Evolutionary conservation across 2,888 invertebrate genomes (phyloP).

Genomic region (Operophtera brumata): DNA sequence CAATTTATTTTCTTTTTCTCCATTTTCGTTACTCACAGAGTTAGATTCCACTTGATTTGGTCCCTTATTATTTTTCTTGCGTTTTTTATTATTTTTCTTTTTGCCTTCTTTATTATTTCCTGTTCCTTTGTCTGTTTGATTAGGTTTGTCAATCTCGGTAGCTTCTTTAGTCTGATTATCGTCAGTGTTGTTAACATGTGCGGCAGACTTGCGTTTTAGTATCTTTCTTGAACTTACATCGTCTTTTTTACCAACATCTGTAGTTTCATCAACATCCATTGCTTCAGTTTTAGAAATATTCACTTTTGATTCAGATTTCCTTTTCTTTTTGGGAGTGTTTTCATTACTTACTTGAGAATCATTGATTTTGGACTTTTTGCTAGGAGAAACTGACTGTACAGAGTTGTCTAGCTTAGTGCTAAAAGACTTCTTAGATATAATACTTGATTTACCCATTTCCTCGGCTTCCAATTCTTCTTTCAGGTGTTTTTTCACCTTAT

Average conservation of each 20-base stretch:
- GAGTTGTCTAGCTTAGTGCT: slow-evolving; percentile 31
- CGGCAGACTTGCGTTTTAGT: slow-evolving; percentile 31
- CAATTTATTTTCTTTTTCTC: slow-evolving; percentile 2
- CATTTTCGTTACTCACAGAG: slow-evolving; percentile 4
- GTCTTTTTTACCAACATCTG: slow-evolving; percentile 2
- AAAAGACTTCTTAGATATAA: slow-evolving; percentile 26
- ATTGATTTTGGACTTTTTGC: slow-evolving; percentile 25
- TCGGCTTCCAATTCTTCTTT: slow-evolving; percentile 56
- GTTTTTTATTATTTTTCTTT: slow-evolving; percentile 19
- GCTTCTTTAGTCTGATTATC: slow-evolving; percentile 18
- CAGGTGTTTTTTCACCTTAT: slow-evolving; percentile 71
- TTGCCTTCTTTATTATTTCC: background rate
- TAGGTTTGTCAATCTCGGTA: background rate
- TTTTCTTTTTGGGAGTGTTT: slow-evolving; percentile 53
- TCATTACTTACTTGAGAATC: slow-evolving; percentile 38
- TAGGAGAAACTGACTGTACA: slow-evolving; percentile 18
- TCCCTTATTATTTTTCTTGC: slow-evolving; percentile 22
- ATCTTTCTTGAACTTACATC: slow-evolving; percentile 35
- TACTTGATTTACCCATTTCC: slow-evolving; percentile 21
- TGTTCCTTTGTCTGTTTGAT: slow-evolving; percentile 4
- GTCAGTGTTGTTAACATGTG: slow-evolving; percentile 4
- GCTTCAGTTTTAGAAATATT: slow-evolving; percentile 3
- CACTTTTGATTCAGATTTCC: slow-evolving; percentile 33
- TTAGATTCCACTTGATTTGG: slow-evolving; percentile 10
- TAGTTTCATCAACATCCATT: slow-evolving; percentile 1